Conservation (phyloP, 1,140 invertebrate genomes). For the Manduca sexta region DNA sequence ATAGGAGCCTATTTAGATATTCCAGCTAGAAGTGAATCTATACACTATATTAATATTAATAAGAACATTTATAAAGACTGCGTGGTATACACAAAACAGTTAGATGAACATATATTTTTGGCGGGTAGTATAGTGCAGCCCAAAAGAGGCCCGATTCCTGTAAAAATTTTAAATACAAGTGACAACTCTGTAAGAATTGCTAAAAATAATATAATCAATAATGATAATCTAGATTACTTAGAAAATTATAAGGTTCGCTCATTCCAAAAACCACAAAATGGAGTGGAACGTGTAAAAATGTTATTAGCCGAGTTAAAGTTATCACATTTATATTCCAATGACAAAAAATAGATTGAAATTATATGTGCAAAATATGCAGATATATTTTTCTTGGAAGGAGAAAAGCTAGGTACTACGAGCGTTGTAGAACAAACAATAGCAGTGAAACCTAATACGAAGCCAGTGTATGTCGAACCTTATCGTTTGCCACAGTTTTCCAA, state of each 20-base stretch:
- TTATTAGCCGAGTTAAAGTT: not conserved
- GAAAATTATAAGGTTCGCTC: conserved; percentile 8
- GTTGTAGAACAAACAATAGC: not conserved
- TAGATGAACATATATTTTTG: conserved; percentile 10
- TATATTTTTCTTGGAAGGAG: not conserved
- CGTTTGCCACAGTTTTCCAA: not conserved
- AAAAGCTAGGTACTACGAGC: not conserved
- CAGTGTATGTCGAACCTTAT: conserved; percentile 2
- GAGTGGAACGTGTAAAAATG: conserved; percentile 1
- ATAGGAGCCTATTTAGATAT: too few species aligned
- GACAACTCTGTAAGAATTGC: conserved; percentile 3
- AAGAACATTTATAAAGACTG: conserved; percentile 2
- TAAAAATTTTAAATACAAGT: conserved; percentile 14
- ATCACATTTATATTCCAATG: not conserved
- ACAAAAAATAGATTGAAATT: not conserved
- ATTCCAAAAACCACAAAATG: not conserved
- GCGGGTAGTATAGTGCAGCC: conserved; percentile 4
- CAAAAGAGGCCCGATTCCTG: conserved; percentile 7
- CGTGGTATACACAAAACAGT: conserved; percentile 6
- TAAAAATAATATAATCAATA: too few species aligned
- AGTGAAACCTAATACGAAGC: not conserved
- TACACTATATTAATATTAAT: conserved; percentile 4
- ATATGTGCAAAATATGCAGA: conserved; percentile 1
- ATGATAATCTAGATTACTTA: conserved; percentile 1
- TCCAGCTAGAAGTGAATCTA: conserved; percentile 7